These are phyloP conservation scores for Hippoglossus hippoglossus DNA, from an alignment of 2,797 vertebrate genomes.

Conservation along the genomic window DNA sequence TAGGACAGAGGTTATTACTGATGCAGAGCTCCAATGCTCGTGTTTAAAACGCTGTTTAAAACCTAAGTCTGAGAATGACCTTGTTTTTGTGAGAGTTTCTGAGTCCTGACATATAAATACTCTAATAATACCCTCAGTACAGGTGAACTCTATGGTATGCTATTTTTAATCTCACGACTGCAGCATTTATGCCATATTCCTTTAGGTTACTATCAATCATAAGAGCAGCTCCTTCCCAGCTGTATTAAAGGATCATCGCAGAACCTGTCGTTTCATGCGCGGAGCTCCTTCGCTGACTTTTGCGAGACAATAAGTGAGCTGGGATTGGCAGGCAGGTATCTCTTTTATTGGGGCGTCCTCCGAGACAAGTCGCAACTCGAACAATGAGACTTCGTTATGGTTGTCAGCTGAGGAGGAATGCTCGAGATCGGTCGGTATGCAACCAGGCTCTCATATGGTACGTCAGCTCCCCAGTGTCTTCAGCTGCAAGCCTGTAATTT, in stretches of 20 bases:
- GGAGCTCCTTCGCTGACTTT: conserved; percentile 53
- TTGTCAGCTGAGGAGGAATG: conserved; percentile 78
- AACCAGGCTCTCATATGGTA: conserved; percentile 65
- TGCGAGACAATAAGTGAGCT: conserved; percentile 51
- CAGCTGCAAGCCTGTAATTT: conserved; percentile 64
- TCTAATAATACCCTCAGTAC: not conserved
- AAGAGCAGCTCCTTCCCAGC: conserved; percentile 33
- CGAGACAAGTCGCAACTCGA: conserved; percentile 79
- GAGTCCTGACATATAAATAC: not conserved
- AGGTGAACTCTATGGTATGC: not conserved
- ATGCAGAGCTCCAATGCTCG: too few species aligned
- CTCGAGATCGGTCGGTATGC: conserved; percentile 72
- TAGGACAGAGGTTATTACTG: too few species aligned
- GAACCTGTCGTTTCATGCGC: conserved; percentile 70
- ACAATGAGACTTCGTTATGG: conserved; percentile 77
- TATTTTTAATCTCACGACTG: conserved; percentile 6
- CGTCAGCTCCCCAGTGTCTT: conserved; percentile 70
- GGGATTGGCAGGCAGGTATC: conserved; percentile 70
- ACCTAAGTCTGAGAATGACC: conserved; percentile 3
- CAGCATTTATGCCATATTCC: conserved; percentile 9
- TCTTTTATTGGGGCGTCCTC: conserved; percentile 65
- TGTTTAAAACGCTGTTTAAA: too few species aligned
- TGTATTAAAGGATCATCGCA: conserved; percentile 43
- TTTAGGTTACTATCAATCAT: conserved; percentile 22
- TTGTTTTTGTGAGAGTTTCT: not conserved